Conservation (phyloP, 2,113 vertebrate species). For the Bubo scandiacus region DNA sequence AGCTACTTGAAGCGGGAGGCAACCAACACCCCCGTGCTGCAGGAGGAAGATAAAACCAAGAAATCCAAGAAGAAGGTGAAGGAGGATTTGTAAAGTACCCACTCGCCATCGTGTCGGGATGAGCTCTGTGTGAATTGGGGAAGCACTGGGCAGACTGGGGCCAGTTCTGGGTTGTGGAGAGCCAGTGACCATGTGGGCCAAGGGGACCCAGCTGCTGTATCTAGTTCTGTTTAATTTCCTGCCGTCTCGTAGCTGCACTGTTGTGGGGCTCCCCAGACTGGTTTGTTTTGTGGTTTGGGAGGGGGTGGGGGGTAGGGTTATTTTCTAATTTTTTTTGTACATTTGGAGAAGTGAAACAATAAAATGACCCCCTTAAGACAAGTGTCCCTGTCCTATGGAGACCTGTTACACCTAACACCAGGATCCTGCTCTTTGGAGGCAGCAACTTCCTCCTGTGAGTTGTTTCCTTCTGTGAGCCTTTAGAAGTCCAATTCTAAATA, state of each 20-base stretch:
- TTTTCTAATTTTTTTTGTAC: conserved; percentile 88
- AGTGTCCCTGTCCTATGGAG: background rate
- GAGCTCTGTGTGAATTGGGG: conserved; percentile 59
- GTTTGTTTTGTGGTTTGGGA: conserved; percentile 69
- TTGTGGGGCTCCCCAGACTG: conserved; percentile 75
- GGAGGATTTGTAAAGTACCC: conserved; percentile 78
- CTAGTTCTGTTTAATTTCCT: conserved; percentile 72
- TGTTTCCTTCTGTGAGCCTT: background rate
- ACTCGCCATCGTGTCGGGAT: conserved; percentile 29
- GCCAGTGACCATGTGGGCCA: conserved; percentile 6
- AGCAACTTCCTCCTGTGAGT: background rate
- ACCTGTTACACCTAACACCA: background rate
- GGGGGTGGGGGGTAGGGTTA: conserved; percentile 58
- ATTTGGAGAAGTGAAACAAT: conserved; percentile 81
- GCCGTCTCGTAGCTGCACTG: conserved; percentile 77
- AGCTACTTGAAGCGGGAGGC: conserved; percentile 94
- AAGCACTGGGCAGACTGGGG: conserved; percentile 47
- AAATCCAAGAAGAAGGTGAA: conserved; percentile 93
- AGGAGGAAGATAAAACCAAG: conserved; percentile 86
- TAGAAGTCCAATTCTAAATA: background rate
- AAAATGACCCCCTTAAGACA: conserved; percentile 75
- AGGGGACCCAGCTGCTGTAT: conserved; percentile 66
- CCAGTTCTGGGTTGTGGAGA: conserved; percentile 32
- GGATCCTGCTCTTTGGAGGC: background rate
- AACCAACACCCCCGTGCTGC: conserved; percentile 80